phyloP scores from a whole-genome alignment of 2,797 vertebrate genomes.

The Pseudochirops corinnae region DNA sequence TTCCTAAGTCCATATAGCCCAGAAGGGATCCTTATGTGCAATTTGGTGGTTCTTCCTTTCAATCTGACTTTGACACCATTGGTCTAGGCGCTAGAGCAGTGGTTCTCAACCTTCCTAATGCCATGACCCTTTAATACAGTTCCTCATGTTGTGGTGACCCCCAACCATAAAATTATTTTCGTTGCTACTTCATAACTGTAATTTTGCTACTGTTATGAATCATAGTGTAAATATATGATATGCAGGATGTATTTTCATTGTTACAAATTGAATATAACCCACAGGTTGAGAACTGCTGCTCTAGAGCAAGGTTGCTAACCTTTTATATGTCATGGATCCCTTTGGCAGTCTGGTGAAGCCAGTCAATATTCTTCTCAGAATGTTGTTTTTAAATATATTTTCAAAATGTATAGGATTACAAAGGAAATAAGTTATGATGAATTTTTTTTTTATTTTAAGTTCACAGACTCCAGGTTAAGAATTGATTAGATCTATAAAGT shows the following conservation, averaged over 20 bases:
- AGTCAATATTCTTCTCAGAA: background rate
- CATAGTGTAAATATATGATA: no score
- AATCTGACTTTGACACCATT: background rate
- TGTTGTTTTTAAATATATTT: background rate
- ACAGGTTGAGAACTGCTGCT: background rate
- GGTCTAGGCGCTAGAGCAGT: background rate
- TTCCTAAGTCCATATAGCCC: background rate
- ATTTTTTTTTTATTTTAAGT: background rate
- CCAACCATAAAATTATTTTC: no score
- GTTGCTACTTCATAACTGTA: no score
- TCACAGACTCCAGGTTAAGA: background rate
- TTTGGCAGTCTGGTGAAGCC: background rate
- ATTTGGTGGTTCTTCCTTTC: background rate
- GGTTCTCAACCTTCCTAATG: no score
- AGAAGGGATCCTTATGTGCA: background rate
- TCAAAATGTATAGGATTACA: background rate
- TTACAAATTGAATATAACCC: no score
- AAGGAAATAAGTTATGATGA: background rate
- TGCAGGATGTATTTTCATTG: no score
- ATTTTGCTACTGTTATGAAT: no score
- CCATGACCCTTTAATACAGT: no score
- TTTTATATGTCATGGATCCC: background rate
- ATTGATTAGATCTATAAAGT: background rate
- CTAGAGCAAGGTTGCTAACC: background rate
- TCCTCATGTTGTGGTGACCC: no score